These are phyloP conservation scores for Myotis vivesi DNA, from an alignment of 2,797 vertebrate genomes.

Conservation along the genomic window DNA sequence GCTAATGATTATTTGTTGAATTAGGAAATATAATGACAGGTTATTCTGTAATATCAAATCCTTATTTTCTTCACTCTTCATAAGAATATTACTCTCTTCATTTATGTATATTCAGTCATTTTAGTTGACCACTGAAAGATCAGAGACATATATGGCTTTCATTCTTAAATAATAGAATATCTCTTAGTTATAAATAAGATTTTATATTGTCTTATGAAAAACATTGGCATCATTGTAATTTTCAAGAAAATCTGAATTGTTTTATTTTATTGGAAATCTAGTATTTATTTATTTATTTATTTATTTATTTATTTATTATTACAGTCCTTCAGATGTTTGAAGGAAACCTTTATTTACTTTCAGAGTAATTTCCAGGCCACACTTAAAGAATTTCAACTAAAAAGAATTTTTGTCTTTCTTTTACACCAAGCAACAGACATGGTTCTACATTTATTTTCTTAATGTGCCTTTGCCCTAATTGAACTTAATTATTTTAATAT, in stretches of 20 bases:
- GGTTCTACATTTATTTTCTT: neutral
- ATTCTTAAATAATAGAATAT: neutral
- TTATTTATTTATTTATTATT: no score
- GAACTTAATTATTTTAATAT: neutral
- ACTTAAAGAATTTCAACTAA: no score
- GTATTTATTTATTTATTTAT: neutral
- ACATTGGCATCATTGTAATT: neutral
- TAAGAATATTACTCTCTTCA: neutral
- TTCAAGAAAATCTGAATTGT: neutral
- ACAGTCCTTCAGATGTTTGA: no score
- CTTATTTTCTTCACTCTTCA: neutral
- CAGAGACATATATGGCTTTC: neutral
- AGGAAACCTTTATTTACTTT: no score
- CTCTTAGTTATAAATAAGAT: neutral
- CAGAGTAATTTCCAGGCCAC: no score
- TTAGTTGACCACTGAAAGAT: neutral
- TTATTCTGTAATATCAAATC: neutral
- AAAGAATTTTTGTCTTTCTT: no score
- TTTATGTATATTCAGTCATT: neutral
- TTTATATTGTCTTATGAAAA: neutral
- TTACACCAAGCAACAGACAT: no score
- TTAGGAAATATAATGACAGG: neutral
- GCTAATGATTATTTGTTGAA: neutral
- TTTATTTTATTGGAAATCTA: slow-evolving; percentile 9
- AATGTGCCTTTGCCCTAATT: neutral